Evolutionary conservation across 2,113 vertebrate species (phyloP).

Genomic region (Phrynosoma platyrhinos): DNA sequence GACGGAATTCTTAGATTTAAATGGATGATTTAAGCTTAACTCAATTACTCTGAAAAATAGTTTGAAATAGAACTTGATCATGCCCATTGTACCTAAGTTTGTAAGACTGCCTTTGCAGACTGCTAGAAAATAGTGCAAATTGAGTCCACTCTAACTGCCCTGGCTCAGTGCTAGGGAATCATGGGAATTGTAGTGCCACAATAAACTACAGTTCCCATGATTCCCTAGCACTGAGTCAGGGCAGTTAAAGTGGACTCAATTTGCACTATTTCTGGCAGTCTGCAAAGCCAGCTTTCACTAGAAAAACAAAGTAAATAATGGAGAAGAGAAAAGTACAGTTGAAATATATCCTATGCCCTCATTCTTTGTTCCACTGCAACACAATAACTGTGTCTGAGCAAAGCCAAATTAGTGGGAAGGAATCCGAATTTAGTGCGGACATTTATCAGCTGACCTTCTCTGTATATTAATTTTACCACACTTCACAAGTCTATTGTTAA

Average conservation of each 20-base stretch:
- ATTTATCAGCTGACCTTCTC: slow-evolving; percentile 34
- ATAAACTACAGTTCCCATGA: no score
- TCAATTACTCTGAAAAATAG: slow-evolving; percentile 56
- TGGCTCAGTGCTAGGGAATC: no score
- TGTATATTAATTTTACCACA: slow-evolving; percentile 39
- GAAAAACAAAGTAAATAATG: background rate
- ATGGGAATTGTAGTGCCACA: no score
- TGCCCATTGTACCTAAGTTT: slow-evolving; percentile 41
- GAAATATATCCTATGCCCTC: background rate
- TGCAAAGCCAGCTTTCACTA: slow-evolving; percentile 29
- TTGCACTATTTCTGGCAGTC: no score
- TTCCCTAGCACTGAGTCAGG: no score
- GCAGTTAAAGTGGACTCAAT: no score
- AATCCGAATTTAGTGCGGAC: slow-evolving; percentile 26
- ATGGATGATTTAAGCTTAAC: slow-evolving; percentile 46
- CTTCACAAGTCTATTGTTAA: slow-evolving; percentile 33
- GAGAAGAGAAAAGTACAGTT: background rate
- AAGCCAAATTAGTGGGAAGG: slow-evolving; percentile 40
- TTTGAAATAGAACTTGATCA: slow-evolving; percentile 55
- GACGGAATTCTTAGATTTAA: slow-evolving; percentile 19
- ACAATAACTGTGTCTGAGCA: slow-evolving; percentile 35
- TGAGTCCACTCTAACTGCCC: no score
- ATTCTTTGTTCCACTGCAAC: slow-evolving; percentile 25
- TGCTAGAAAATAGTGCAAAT: no score
- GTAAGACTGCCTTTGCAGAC: no score